These are phyloP conservation scores for Prionailurus bengalensis DNA, from an alignment of 2,113 vertebrate genomes.

Conservation along the genomic window DNA sequence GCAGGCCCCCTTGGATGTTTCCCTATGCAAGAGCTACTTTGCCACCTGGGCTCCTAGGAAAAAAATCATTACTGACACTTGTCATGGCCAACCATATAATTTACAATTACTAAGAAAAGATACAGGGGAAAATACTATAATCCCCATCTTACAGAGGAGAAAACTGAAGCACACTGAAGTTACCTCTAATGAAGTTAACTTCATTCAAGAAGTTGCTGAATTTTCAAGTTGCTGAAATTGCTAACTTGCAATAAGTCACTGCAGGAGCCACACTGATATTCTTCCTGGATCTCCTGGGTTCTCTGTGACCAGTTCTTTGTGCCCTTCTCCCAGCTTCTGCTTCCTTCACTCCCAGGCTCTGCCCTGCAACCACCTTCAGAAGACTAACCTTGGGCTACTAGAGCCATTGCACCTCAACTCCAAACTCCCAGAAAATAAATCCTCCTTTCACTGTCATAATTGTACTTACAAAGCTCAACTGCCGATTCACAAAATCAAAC, in stretches of 20 bases:
- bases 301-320: neutral
- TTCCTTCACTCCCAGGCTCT: neutral
- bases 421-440: slow-evolving; percentile 17
- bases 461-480: neutral
- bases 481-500: neutral
- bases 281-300: neutral
- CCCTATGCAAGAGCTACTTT: neutral
- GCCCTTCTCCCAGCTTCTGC: neutral
- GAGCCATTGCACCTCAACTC: neutral
- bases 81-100: neutral
- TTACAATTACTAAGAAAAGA: neutral
- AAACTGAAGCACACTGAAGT: neutral
- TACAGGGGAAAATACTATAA: neutral
- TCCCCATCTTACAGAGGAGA: neutral
- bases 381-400: neutral
- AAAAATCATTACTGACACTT: neutral
- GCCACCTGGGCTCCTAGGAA: neutral
- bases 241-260: neutral
- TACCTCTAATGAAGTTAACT: neutral
- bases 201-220: neutral
- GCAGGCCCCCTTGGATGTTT: neutral
- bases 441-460: neutral
- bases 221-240: neutral
- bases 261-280: neutral
- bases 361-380: neutral